These are phyloP conservation scores for Arbacia lixula DNA, from an alignment of 53 echinoderm and acorn worm genomes.

Conservation along the genomic window DNA sequence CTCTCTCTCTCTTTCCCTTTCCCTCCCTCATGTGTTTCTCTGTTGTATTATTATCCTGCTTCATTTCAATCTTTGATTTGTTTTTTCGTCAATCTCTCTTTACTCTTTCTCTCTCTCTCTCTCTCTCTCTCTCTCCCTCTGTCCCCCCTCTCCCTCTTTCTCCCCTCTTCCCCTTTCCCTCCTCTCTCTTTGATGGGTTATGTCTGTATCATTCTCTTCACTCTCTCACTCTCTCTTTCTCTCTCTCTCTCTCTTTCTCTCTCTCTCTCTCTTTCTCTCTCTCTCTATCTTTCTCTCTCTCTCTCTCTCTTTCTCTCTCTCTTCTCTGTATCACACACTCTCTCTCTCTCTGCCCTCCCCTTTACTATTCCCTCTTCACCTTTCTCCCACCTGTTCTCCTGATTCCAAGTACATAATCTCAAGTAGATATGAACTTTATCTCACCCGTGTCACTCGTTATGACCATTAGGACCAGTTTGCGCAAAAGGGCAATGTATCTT, in stretches of 20 bases:
- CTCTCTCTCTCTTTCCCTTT: background rate
- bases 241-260: background rate
- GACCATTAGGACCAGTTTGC: no score
- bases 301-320: background rate
- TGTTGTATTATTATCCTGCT: no score
- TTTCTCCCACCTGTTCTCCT: background rate
- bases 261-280: background rate
- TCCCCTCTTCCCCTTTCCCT: background rate
- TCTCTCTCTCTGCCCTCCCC: background rate
- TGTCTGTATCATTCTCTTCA: background rate
- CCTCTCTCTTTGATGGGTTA: no score
- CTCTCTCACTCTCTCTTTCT: no score
- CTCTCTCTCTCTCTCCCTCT: background rate
- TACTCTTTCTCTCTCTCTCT: no score
- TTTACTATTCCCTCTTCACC: background rate
- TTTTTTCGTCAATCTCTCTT: no score
- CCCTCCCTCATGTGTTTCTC: no score
- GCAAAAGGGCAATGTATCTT: no score
- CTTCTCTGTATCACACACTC: background rate
- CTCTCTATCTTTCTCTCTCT: background rate
- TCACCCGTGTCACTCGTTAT: no score
- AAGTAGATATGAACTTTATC: no score
- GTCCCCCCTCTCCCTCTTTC: background rate
- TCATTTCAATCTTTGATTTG: background rate
- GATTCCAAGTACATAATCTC: no score